Conservation (phyloP, 2,113 vertebrate species). For the Dasyornis broadbenti region DNA sequence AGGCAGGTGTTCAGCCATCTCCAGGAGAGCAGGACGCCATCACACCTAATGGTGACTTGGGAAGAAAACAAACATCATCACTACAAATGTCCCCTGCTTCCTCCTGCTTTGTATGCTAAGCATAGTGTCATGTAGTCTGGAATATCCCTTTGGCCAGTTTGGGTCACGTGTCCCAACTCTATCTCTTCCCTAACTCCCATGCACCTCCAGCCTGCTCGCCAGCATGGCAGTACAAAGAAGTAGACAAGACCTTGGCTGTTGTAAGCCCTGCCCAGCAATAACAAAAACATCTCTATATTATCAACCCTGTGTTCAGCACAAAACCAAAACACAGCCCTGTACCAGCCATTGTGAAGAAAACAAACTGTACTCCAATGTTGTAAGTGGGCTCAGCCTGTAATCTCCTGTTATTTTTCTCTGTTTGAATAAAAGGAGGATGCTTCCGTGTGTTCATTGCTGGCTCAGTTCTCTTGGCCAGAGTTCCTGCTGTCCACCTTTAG, state of each 20-base stretch:
- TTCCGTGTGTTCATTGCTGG: fast-evolving
- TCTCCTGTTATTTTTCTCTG: not conserved
- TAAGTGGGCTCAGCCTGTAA: not conserved
- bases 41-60: fast-evolving
- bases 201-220: not conserved
- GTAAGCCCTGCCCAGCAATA: not conserved
- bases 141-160: not conserved
- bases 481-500: not conserved
- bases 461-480: not conserved
- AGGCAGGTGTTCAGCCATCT: not conserved
- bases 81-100: not conserved
- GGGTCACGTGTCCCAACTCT: not conserved
- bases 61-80: not conserved
- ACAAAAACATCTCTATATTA: not conserved
- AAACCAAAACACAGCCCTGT: not conserved
- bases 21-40: not conserved
- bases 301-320: not conserved
- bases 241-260: not conserved
- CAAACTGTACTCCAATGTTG: not conserved
- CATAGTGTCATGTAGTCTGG: not conserved
- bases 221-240: not conserved
- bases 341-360: not conserved
- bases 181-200: not conserved
- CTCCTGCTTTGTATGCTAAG: not conserved
- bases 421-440: not conserved